These are phyloP conservation scores for Pseudocheirus occidentalis DNA, from an alignment of 2,797 vertebrate species.

Conservation along the genomic window DNA sequence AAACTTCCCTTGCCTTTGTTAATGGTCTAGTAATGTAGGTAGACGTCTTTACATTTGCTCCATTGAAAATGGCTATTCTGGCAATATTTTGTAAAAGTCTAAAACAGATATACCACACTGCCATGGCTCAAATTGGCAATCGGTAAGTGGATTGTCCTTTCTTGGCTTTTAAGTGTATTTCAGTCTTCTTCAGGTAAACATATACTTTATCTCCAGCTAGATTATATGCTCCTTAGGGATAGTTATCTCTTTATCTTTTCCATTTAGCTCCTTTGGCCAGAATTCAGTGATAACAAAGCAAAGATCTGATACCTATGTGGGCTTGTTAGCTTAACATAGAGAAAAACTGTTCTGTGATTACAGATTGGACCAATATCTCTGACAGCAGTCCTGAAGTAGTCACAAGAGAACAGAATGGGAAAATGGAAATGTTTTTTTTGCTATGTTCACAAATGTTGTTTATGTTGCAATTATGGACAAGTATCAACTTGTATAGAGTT, in stretches of 20 bases:
- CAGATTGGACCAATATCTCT: background rate
- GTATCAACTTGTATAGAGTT: background rate
- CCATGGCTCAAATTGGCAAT: background rate
- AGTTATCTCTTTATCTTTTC: background rate
- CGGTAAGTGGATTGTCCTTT: background rate
- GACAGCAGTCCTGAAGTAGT: background rate
- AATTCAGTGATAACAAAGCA: background rate
- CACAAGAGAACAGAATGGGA: background rate
- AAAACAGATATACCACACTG: background rate
- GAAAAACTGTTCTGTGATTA: background rate
- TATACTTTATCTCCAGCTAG: background rate
- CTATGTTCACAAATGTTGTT: background rate
- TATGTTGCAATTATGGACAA: background rate
- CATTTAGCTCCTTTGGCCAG: background rate
- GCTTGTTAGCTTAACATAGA: background rate
- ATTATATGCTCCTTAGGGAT: background rate
- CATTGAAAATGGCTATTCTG: background rate
- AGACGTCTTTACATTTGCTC: background rate
- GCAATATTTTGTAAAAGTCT: background rate
- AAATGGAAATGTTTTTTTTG: background rate
- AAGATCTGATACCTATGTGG: background rate
- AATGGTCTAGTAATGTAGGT: background rate
- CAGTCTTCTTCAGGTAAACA: background rate
- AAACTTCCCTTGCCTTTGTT: background rate
- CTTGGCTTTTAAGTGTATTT: background rate